These are phyloP conservation scores for Drosophila melanosoma DNA, from an alignment of 2,888 invertebrate genomes.

Conservation along the genomic window DNA sequence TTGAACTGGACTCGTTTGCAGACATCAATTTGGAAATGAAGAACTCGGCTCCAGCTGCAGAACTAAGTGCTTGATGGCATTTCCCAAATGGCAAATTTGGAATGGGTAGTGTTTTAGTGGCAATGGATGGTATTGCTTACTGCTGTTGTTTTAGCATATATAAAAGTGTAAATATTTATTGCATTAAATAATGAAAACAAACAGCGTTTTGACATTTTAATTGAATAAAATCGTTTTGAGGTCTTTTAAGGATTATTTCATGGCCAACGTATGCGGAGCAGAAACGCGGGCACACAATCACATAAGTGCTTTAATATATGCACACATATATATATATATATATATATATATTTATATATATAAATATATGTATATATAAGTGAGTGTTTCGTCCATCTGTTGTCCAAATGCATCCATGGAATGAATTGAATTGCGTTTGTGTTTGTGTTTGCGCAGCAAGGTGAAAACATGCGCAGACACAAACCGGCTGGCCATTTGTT, in stretches of 20 bases:
- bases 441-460: slow-evolving; percentile 76
- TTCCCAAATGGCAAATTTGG: neutral
- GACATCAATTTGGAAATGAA: neutral
- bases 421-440: slow-evolving; percentile 74
- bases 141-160: slow-evolving; percentile 19
- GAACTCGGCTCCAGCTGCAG: neutral
- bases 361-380: slow-evolving; percentile 5
- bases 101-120: neutral
- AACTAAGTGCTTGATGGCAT: slow-evolving; percentile 2
- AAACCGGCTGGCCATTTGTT: slow-evolving; percentile 22
- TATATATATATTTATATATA: neutral
- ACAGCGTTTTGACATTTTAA: slow-evolving; percentile 80
- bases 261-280: slow-evolving; percentile 65
- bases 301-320: slow-evolving; percentile 20
- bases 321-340: neutral
- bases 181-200: slow-evolving; percentile 78
- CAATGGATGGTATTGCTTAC: neutral
- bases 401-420: slow-evolving; percentile 71
- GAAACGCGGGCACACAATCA: slow-evolving; percentile 7
- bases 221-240: slow-evolving; percentile 80
- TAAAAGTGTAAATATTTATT: slow-evolving; percentile 76
- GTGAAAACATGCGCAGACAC: slow-evolving; percentile 67
- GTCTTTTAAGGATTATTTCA: slow-evolving; percentile 80
- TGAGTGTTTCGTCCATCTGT: slow-evolving; percentile 40
- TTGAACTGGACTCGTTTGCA: slow-evolving; percentile 1